Base-by-base conservation (phyloP, 1,140 invertebrate genomes). In the Trialeurodes vaporariorum region DNA sequence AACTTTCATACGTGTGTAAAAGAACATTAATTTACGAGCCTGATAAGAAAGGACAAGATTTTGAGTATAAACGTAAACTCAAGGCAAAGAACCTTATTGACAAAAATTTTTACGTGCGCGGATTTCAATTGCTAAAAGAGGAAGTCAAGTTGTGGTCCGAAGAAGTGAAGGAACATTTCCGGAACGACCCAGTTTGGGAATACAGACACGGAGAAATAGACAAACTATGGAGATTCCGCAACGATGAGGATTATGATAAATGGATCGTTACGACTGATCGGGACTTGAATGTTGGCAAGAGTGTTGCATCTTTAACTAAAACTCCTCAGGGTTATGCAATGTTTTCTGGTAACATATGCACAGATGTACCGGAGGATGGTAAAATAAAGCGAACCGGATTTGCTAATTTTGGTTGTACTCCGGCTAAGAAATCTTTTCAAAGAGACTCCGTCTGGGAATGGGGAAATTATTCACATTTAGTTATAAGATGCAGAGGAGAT, bases 401-500 rank as follows among this genome's bases (percentile, higher is more conserved):
- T 75, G 91, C 86, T 66, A 90, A 87, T 75, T 83, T 95, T 21
- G 83, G 83, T 68, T 87, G 89, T 0, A 80, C 83, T 64, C 78
- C 82, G 73, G 79, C 82, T 66, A 77, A 89, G 83, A 93, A 87
- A 85, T 92, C 93, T n/a, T 97, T 97, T 76, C 84, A 87, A 75
- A 80, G 90, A 21, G 80, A 85, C 17, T 58, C 79, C 13, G 82
- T 82, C 27, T 85, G 84, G 72, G 83, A 94, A 73, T 97, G 92
- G 91, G 72, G 70, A 0, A 59, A 76, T 1, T 97, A 93, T 74
- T 95, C 92, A 64, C 91, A 92, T 73, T 73, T 98, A 26, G 83
- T 94, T 2, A 76, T 98, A 71, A 84, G 88, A 79, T 79, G 96
- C 0, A 81, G 94, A 74, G 96, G 96, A 0, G 96, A 98, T 82